Base-by-base conservation (phyloP, 2,888 invertebrate species). In the Agapostemon virescens region DNA sequence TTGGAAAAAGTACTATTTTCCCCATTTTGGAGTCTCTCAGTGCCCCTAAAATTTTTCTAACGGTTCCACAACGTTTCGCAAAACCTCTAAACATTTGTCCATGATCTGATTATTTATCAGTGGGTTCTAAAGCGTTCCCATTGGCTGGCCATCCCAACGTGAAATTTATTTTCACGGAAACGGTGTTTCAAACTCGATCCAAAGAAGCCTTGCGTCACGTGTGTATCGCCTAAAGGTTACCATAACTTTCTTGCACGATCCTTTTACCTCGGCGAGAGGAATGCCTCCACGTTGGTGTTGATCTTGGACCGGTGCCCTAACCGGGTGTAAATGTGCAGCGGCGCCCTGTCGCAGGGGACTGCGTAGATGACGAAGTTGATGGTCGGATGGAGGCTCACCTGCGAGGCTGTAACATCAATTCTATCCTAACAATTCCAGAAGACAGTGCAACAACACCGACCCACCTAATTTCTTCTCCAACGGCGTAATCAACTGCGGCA, bases 281-380 rank as follows among this genome's bases (percentile, higher is more conserved):
- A 97, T 4, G 97, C 96, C 91, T 96, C 96, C 36, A 95, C 93
- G 38, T 94, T 92, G 33, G 87, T 88, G 17, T 87, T 84, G 11
- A 85, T 83, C 42, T 88, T 89, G 5, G 88, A 88, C 61, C 90
- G 88, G 38, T 90, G 89, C 0, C 93, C 93, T 17, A 86, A 89
- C 45, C 89, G 89, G 2, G 90, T 95, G 86, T 96, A 95, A 82
- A 98, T 96, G 88, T 95, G 94, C 33, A 98, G 93, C 0, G 98
- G 98, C 49, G 96, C 94, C 72, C 94, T 94, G 58, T 94, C 93
- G 90, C 97, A 97, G 2, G 97, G 96, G 42, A 97, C 95, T 61
- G 96, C 94, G 93, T 98, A 98, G 2, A 98, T 94, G 13, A 98
- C 96, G 85, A 99, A 94, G 93, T 98, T 97, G 72, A 98, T 93